A percentile compares a stretch with the other conserved stretches of the same genome.
Conservation (phyloP, 2,113 vertebrate species). For the Ellobius talpinus region DNA sequence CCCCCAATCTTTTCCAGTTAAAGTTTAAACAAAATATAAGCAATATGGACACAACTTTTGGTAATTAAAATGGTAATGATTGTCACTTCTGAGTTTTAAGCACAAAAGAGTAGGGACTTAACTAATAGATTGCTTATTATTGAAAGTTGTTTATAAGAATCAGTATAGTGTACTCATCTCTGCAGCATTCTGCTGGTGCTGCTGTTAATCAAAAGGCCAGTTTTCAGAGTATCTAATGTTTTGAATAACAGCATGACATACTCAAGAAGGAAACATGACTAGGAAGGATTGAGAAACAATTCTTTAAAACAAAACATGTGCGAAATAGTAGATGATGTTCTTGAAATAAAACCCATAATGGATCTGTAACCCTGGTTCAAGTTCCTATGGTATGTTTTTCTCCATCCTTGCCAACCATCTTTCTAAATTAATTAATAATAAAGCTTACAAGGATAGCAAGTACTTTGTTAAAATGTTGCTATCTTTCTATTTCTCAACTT, state of each 20-base stretch:
- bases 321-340: neutral
- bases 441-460: conserved; percentile 26
- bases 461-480: conserved; percentile 38
- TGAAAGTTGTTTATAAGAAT: conserved; percentile 20
- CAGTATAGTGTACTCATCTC: neutral
- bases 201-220: neutral
- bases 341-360: conserved; percentile 40
- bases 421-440: conserved; percentile 65
- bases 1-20: neutral
- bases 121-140: neutral
- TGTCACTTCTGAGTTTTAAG: neutral
- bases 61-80: conserved; percentile 11
- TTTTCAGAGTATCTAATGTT: conserved; percentile 1
- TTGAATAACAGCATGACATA: neutral
- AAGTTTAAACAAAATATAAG: neutral
- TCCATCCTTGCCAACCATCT: neutral
- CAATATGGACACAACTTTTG: neutral
- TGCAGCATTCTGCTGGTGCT: neutral
- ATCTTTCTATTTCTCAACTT: neutral
- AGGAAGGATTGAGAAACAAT: neutral
- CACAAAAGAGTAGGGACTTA: neutral
- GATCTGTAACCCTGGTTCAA: neutral
- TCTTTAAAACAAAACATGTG: conserved; percentile 19
- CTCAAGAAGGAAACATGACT: neutral
- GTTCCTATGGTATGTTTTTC: neutral